Percentiles rank a stretch among this genome's conserved stretches.
Evolutionary conservation across 2,888 invertebrate genomes (phyloP).

Genomic region (Slavum lentiscoides): DNA sequence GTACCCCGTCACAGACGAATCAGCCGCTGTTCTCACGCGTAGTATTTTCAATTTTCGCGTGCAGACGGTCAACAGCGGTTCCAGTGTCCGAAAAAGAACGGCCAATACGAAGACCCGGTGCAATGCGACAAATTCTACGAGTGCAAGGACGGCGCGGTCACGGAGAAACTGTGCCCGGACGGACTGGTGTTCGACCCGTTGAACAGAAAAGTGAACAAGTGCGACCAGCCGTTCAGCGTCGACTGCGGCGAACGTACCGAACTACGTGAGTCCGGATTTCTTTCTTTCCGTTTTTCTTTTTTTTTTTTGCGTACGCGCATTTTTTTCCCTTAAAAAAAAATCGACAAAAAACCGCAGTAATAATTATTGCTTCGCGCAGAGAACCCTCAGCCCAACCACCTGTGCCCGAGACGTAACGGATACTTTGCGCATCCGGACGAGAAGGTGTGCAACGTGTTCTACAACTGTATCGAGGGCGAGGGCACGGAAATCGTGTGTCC

Average conservation of each 20-base stretch:
- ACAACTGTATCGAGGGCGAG: conserved; percentile 86
- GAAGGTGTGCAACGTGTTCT: conserved; percentile 80
- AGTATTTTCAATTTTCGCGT: too few relatives aligned
- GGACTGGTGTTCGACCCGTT: conserved; percentile 85
- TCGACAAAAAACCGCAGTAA: too few relatives aligned
- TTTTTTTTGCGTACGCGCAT: conserved; percentile 59
- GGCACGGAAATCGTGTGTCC: conserved; percentile 79
- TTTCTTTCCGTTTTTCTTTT: not conserved
- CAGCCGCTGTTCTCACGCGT: too few relatives aligned
- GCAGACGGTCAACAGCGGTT: conserved; percentile 60
- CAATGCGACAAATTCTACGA: conserved; percentile 89
- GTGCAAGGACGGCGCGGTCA: conserved; percentile 73
- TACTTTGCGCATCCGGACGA: conserved; percentile 89
- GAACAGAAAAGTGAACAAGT: conserved; percentile 85
- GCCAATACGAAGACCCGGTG: conserved; percentile 75
- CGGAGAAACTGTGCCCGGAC: conserved; percentile 80
- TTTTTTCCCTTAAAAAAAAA: not conserved
- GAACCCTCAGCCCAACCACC: conserved; percentile 71
- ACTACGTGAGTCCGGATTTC: conserved; percentile 72
- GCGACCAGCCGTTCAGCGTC: conserved; percentile 89
- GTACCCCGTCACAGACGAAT: too few relatives aligned
- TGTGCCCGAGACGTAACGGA: conserved; percentile 84
- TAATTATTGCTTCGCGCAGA: conserved; percentile 64
- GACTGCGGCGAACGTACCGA: conserved; percentile 87
- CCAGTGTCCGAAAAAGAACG: conserved; percentile 78